These are phyloP conservation scores for Macrobrachium rosenbergii DNA, from an alignment of 1,140 invertebrate species.

Conservation along the genomic window DNA sequence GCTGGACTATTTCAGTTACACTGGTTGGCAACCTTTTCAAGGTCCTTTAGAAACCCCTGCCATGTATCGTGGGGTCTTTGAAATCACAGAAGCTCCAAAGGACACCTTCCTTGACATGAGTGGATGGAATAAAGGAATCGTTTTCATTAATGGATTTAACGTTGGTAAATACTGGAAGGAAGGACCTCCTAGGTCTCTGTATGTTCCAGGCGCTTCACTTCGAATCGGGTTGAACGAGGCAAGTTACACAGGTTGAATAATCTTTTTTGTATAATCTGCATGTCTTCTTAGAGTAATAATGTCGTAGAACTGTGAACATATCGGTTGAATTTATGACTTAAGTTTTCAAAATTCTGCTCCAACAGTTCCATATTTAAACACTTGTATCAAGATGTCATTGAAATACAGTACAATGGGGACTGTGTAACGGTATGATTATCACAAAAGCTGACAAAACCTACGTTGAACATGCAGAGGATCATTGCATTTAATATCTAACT, in stretches of 20 bases:
- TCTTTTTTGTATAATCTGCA: too few species aligned
- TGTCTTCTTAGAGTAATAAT: too few species aligned
- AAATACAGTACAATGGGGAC: too few species aligned
- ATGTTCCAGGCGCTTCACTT: constrained; percentile 71
- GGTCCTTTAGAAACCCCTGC: not conserved
- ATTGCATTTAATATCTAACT: too few species aligned
- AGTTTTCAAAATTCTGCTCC: too few species aligned
- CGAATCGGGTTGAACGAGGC: constrained; percentile 71
- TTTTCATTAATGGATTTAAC: constrained; percentile 74
- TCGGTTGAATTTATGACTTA: too few species aligned
- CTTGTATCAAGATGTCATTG: too few species aligned
- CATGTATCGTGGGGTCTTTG: constrained; percentile 6
- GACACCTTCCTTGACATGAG: constrained; percentile 62
- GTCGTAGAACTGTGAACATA: too few species aligned
- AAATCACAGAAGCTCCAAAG: constrained; percentile 12
- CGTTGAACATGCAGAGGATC: too few species aligned
- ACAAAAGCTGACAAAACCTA: too few species aligned
- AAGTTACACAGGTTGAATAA: not conserved
- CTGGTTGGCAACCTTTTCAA: constrained; percentile 38
- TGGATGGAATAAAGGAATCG: constrained; percentile 64
- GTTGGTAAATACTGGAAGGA: constrained; percentile 73
- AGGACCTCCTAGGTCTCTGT: constrained; percentile 73
- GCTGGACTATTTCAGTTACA: constrained; percentile 1
- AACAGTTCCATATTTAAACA: too few species aligned
- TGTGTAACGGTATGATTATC: too few species aligned